Evolutionary conservation across 2,113 vertebrate genomes (phyloP), one percentile per base, ranked within the genome.

Genomic region (Planiliza haematocheilus): DNA sequence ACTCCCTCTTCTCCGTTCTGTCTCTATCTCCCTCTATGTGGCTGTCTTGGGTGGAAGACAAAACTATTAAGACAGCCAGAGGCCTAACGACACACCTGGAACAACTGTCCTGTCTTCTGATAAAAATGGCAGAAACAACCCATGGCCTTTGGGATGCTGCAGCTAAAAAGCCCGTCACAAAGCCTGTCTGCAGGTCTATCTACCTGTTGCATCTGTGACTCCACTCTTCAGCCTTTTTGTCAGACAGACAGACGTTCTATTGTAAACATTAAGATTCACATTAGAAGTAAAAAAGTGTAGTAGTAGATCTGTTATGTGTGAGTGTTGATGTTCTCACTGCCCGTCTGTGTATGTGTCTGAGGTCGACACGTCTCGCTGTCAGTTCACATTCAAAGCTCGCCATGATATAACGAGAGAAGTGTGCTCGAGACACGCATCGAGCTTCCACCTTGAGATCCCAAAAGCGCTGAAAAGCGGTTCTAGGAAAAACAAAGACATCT

Each of bases 181-280:
- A n/a, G n/a, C n/a, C 20, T 30, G 18, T 60, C 70, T 58, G 16
- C 21, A 30, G 24, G 24, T 30, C 75, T 49, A 10, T 46, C 52
- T 53, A 8, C 38, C 63, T 52, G 52, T 21, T 24, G 36, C 46
- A 21, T 46, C 60, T 51, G 41, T 69, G 60, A 48, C 12, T 77
- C 43, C 37, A 50, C 8, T 17, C 56, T 74, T 77, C 67, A 77
- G 70, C 37, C 67, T 63, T 39, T 77, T 63, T 57, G 69, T 78
- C 60, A 2, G 39, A 49, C 46, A 49, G 70, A 51, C 76, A 71
- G 51, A 68, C 11, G 46, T 38, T 53, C 56, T 70, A 58, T 21
- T 90, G 91, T 92, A 92, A 92, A 92, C 89, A 91, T 84, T 85
- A 79, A 78, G 68, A 87, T 88, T 91, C 77, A 89, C 86, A 90